phyloP scores from a whole-genome alignment of 2,113 vertebrate genomes.

The Lamprologus ornatipinnis region DNA sequence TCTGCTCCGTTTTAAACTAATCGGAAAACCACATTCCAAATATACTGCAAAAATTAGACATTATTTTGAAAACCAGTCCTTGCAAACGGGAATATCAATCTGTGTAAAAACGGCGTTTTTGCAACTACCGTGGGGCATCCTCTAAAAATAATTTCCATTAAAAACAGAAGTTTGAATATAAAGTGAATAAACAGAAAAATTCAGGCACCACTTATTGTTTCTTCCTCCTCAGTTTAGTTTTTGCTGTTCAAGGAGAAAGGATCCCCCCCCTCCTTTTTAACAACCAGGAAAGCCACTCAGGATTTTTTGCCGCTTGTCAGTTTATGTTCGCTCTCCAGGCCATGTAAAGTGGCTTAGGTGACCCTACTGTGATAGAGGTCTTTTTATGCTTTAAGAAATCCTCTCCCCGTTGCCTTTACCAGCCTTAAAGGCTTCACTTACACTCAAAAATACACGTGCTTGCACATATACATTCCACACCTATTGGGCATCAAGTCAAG shows the following conservation, averaged over 20 bases:
- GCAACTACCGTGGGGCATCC: background rate
- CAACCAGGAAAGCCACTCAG: constrained; percentile 7
- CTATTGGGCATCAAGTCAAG: constrained; percentile 12
- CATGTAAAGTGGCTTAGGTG: constrained; percentile 31
- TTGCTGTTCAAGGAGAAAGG: background rate
- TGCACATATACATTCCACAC: background rate
- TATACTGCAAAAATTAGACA: background rate
- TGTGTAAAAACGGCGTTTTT: rapidly evolving
- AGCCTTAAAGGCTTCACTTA: background rate
- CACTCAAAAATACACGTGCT: background rate
- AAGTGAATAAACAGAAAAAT: background rate
- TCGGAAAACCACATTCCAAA: background rate
- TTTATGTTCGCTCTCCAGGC: constrained; percentile 15
- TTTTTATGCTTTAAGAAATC: constrained; percentile 11
- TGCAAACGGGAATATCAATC: background rate
- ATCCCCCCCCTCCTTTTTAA: background rate
- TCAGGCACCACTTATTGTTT: background rate
- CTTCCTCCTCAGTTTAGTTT: background rate
- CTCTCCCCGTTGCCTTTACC: background rate
- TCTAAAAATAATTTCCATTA: background rate
- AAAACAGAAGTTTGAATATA: background rate
- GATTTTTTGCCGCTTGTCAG: background rate
- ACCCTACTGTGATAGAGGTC: background rate
- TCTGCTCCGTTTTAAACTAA: background rate
- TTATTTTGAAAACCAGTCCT: background rate